Percentiles rank a stretch among this genome's conserved stretches.
phyloP scores from a whole-genome alignment of 2,113 vertebrate genomes.

The Probosciger aterrimus region DNA sequence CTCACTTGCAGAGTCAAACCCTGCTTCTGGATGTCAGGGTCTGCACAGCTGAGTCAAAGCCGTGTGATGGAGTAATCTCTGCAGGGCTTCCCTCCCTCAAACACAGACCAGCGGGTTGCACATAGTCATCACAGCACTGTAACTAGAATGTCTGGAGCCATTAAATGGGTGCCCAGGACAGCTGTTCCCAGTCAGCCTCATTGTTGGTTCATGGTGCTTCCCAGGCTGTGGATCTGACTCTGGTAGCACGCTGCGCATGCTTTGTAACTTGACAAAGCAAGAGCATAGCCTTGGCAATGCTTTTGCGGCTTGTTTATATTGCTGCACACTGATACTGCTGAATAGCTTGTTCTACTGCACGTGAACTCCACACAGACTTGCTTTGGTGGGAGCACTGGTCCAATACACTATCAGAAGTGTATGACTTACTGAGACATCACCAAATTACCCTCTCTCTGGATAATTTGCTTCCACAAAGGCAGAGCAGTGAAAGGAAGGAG shows the following conservation, averaged over 20 bases:
- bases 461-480: not conserved
- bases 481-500: not conserved
- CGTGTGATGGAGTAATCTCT: not conserved
- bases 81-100: not conserved
- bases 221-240: not conserved
- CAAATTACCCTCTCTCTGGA: not conserved
- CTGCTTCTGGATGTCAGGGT: not conserved
- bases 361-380: not conserved
- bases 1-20: not conserved
- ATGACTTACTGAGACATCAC: not conserved
- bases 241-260: accelerated
- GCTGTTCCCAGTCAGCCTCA: not conserved
- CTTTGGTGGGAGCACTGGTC: not conserved
- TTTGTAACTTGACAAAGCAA: not conserved
- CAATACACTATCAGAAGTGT: not conserved
- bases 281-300: not conserved
- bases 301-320: not conserved
- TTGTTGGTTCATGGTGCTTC: accelerated
- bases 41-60: not conserved
- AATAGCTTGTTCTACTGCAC: not conserved
- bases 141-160: accelerated
- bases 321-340: not conserved
- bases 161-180: not conserved
- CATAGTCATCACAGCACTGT: accelerated
- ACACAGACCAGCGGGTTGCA: not conserved